Conservation (phyloP, 2,888 invertebrate species). For the Eubasilissa splendida region DNA sequence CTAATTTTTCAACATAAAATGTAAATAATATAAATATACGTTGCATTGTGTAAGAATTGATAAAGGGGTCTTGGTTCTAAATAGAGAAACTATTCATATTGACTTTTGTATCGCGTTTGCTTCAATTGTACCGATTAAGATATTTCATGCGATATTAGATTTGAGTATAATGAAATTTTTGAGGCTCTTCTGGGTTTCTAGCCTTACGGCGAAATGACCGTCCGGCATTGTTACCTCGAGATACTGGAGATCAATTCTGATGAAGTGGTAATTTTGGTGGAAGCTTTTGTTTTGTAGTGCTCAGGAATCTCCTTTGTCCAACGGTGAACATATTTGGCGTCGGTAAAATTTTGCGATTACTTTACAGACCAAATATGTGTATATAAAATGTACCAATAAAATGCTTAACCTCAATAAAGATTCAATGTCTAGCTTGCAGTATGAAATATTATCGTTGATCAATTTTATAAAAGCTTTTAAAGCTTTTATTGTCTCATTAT, state of each 20-base stretch:
- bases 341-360: conserved; percentile 52
- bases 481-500: too few species aligned
- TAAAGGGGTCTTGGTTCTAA: too few species aligned
- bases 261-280: conserved; percentile 46
- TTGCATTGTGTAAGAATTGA: too few species aligned
- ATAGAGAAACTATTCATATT: too few species aligned
- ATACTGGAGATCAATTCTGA: conserved; percentile 33
- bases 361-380: conserved; percentile 44
- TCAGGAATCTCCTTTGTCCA: conserved; percentile 54
- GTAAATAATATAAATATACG: too few species aligned
- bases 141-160: too few species aligned
- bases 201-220: conserved; percentile 46
- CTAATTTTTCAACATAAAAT: too few species aligned
- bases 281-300: conserved; percentile 48
- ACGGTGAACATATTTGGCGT: conserved; percentile 35
- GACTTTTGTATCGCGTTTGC: too few species aligned
- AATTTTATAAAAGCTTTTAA: too few species aligned
- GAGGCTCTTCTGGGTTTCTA: conserved; percentile 36
- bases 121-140: too few species aligned
- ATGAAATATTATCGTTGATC: too few species aligned
- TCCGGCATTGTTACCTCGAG: conserved; percentile 20
- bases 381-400: conserved; percentile 16
- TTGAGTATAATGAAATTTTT: conserved; percentile 38
- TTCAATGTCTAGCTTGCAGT: too few species aligned
- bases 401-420: background rate